Evolutionary conservation across 2,888 invertebrate species (phyloP).

Genomic region (Philopedon plagiatum): DNA sequence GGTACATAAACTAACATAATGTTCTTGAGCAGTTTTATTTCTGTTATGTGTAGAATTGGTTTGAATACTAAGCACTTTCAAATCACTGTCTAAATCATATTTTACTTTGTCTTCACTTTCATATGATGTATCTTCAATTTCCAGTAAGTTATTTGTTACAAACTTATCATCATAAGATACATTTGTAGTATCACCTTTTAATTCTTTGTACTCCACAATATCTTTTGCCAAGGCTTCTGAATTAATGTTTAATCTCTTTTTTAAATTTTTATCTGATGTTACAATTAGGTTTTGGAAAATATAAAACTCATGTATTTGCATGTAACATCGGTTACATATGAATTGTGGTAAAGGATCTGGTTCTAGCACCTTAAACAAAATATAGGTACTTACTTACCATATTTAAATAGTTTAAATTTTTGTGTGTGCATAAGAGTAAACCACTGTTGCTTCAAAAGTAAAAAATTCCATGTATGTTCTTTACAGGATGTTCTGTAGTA

Average conservation of each 20-base stretch:
- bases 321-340: constrained; percentile 26
- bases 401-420: not conserved
- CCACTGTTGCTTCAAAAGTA: too few species aligned
- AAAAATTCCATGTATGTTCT: too few species aligned
- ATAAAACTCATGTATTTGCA: constrained; percentile 18
- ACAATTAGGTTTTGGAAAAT: constrained; percentile 26
- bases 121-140: not conserved
- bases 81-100: constrained; percentile 2
- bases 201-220: not conserved
- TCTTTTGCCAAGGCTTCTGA: not conserved
- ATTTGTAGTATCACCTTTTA: not conserved
- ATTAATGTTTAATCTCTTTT: not conserved
- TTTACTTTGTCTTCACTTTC: constrained; percentile 2
- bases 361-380: constrained; percentile 23
- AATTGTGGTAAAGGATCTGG: constrained; percentile 25
- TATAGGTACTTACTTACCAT: not conserved
- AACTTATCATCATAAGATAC: not conserved
- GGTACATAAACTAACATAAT: too few species aligned
- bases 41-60: not conserved
- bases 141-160: not conserved
- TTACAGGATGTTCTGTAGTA: too few species aligned
- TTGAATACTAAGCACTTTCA: not conserved
- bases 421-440: not conserved
- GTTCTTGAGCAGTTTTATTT: not conserved
- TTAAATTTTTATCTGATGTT: constrained; percentile 22